These are phyloP conservation scores for Pterostichus niger DNA, from an alignment of 2,888 invertebrate species.

Conservation along the genomic window DNA sequence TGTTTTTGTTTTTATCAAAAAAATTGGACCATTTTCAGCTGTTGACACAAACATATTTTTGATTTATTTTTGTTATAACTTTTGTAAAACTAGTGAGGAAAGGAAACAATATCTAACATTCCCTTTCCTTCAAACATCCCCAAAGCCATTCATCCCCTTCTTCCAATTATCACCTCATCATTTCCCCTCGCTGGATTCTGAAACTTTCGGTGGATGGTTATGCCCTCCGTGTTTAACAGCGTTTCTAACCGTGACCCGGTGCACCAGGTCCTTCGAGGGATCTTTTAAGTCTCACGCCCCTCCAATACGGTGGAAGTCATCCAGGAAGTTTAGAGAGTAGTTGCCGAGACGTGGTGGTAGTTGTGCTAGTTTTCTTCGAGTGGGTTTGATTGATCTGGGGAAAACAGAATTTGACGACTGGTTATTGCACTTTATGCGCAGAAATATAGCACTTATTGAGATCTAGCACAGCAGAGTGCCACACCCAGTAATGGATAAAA, in stretches of 20 bases:
- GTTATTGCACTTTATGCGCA: no score
- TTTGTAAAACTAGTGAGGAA: no score
- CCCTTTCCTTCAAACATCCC: not conserved
- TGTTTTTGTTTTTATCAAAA: no score
- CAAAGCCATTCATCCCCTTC: not conserved
- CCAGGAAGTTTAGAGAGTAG: constrained; percentile 82
- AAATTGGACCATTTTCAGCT: no score
- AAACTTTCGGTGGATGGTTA: constrained; percentile 17
- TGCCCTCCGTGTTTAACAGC: constrained; percentile 75
- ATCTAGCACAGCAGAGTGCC: no score
- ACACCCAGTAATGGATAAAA: no score
- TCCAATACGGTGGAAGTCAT: constrained; percentile 84
- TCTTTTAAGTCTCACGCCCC: constrained; percentile 89
- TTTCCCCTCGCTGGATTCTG: not conserved
- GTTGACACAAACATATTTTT: no score
- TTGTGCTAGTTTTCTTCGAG: constrained; percentile 96
- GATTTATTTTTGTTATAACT: no score
- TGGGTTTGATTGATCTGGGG: constrained; percentile 87
- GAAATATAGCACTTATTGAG: no score
- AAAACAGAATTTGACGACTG: not conserved
- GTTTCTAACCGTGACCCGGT: constrained; percentile 78
- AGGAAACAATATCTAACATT: not conserved
- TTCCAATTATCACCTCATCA: not conserved
- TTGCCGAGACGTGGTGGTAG: constrained; percentile 91
- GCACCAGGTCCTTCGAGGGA: constrained; percentile 80